Percentiles rank a stretch among this genome's conserved stretches.
phyloP scores from a whole-genome alignment of 2,888 invertebrate genomes.

The Oxyteleia sp. region DNA sequence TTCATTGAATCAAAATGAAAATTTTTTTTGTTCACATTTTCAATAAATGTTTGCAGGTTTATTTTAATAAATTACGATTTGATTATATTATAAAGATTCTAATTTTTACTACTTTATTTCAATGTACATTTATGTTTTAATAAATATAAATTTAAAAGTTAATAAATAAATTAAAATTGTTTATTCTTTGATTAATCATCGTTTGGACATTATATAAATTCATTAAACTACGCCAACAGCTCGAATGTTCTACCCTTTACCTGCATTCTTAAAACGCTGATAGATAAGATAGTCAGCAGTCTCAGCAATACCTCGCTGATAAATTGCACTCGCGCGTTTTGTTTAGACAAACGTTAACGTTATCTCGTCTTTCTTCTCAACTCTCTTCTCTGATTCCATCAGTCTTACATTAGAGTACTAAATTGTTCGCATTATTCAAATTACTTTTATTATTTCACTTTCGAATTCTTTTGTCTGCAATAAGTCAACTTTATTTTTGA shows the following conservation, averaged over 20 bases:
- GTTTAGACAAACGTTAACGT: constrained; percentile 79
- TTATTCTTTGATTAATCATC: constrained; percentile 20
- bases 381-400: constrained; percentile 66
- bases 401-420: constrained; percentile 53
- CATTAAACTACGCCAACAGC: constrained; percentile 55
- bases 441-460: constrained; percentile 42
- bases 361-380: constrained; percentile 66
- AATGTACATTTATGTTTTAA: too few species aligned
- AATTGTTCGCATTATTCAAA: constrained; percentile 62
- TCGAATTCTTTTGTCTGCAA: background rate
- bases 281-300: constrained; percentile 77
- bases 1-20: too few species aligned
- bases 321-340: constrained; percentile 78
- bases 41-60: too few species aligned
- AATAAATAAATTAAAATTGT: too few species aligned
- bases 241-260: constrained; percentile 58
- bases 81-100: too few species aligned
- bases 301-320: constrained; percentile 81
- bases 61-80: too few species aligned
- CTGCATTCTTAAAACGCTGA: constrained; percentile 56
- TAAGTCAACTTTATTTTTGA: background rate
- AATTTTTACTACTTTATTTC: too few species aligned
- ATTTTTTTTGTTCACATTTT: too few species aligned
- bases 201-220: constrained; percentile 47
- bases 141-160: too few species aligned